Conservation (phyloP, 1,140 invertebrate genomes). For the Proales similis region DNA sequence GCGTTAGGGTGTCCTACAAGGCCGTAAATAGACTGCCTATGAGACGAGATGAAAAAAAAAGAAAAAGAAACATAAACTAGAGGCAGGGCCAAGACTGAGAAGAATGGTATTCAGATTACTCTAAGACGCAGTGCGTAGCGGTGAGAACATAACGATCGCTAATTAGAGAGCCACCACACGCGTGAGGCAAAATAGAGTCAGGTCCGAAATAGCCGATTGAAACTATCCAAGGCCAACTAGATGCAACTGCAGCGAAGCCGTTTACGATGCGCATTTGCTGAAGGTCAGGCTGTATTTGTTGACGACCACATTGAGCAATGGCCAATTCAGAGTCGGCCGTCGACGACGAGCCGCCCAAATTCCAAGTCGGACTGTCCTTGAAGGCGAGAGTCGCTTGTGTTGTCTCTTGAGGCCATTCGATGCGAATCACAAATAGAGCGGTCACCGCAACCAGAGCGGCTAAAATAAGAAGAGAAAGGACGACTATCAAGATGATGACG, state of each 20-base stretch:
- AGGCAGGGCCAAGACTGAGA: not conserved
- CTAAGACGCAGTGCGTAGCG: slow-evolving; percentile 26
- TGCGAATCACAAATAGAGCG: no score
- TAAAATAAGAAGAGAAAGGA: no score
- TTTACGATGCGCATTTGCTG: slow-evolving; percentile 9
- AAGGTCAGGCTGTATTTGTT: not conserved
- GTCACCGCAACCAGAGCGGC: no score
- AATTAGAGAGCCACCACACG: slow-evolving; percentile 22
- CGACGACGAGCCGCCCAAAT: not conserved
- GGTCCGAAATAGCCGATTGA: slow-evolving; percentile 33
- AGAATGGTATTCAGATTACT: not conserved
- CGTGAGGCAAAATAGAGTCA: slow-evolving; percentile 22
- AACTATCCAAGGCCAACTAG: slow-evolving; percentile 35
- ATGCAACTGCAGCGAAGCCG: not conserved
- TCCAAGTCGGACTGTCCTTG: not conserved
- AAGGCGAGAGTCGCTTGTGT: not conserved
- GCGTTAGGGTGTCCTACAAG: slow-evolving; percentile 11
- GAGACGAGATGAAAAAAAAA: not conserved
- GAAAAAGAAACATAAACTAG: not conserved
- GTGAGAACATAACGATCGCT: slow-evolving; percentile 30
- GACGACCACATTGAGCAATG: slow-evolving; percentile 4
- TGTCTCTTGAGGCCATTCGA: not conserved
- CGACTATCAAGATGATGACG: no score
- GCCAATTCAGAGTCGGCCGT: not conserved
- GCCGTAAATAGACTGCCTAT: slow-evolving; percentile 7